Base-by-base conservation (phyloP, 1,140 invertebrate genomes). In the Cyphomyrmex costatus region DNA sequence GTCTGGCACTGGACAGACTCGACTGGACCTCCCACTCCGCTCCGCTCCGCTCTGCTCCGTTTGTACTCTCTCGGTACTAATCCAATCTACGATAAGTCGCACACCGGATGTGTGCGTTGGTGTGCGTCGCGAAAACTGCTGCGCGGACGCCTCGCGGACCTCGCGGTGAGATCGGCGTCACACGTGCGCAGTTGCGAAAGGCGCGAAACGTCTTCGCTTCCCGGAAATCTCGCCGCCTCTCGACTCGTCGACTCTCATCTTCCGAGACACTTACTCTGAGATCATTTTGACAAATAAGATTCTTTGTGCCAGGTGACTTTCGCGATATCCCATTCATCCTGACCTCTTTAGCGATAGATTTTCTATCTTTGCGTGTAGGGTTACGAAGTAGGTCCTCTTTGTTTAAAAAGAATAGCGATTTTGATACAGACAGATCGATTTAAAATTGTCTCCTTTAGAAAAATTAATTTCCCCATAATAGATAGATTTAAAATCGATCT, bases 121-220 rank as follows among this genome's bases (percentile, higher is more conserved):
- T 1, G 6, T 27, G 74, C 27, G 70, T 8, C 27, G 70, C 6
- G 30, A 33, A 63, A 56, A 42, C 12, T 63, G 58, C 16, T n/a
- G 76, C 42, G 61, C 46, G 46, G 46, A 68, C n/a, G 24, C 63
- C 16, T 66, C 36, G 60, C 42, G 76, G 76, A 19, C 63, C 16
- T 66, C 36, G 60, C 42, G 76, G 76, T 8, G 30, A 24, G 3
- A 58, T 68, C n/a, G n/a, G 63, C 46, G 61, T 63, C 8, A 19
- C 51, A 68, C 74, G 58, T 63, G 78, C 78, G 49, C 78, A 53
- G 24, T 78, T 63, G 12, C 58, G 21, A 63, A 42, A 78, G 74
- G 60, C 76, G 58, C 76, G 58, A 65, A 78, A 19, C 12, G 24
- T 65, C 36, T 42, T 78, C 30, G 33, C 63, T 66, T 66, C n/a